Conservation (phyloP, 1,140 invertebrate genomes). For the Ladona fulva region DNA sequence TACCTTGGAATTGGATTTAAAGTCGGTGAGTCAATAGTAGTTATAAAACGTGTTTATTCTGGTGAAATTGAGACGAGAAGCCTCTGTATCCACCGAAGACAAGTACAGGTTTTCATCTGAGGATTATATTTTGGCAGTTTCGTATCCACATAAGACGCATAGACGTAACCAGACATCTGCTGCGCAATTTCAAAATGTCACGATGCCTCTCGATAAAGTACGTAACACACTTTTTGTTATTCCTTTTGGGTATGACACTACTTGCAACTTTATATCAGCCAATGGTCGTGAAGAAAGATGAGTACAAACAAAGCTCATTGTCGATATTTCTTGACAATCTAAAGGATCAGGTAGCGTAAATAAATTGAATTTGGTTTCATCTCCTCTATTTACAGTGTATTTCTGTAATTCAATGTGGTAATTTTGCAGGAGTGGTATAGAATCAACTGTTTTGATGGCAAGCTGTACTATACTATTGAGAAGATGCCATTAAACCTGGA, state of each 20-base stretch:
- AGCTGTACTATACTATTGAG: background rate
- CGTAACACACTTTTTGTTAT: background rate
- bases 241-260: background rate
- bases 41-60: too few relatives aligned
- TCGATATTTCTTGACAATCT: background rate
- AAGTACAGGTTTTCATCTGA: too few relatives aligned
- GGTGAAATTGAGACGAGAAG: too few relatives aligned
- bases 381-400: background rate
- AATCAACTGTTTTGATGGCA: constrained; percentile 16
- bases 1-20: too few relatives aligned
- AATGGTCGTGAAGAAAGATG: background rate
- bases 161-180: too few relatives aligned
- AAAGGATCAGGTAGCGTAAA: background rate
- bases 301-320: background rate
- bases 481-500: constrained; percentile 11
- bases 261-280: background rate
- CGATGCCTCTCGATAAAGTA: background rate
- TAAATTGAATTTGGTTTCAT: background rate
- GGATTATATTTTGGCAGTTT: too few relatives aligned
- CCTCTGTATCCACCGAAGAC: too few relatives aligned
- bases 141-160: too few relatives aligned
- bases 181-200: background rate
- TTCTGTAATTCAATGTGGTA: background rate
- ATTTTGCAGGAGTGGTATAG: background rate
- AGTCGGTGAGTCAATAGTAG: too few relatives aligned